These are phyloP conservation scores for Lapara coniferarum DNA, from an alignment of 2,888 invertebrate species.

Conservation along the genomic window DNA sequence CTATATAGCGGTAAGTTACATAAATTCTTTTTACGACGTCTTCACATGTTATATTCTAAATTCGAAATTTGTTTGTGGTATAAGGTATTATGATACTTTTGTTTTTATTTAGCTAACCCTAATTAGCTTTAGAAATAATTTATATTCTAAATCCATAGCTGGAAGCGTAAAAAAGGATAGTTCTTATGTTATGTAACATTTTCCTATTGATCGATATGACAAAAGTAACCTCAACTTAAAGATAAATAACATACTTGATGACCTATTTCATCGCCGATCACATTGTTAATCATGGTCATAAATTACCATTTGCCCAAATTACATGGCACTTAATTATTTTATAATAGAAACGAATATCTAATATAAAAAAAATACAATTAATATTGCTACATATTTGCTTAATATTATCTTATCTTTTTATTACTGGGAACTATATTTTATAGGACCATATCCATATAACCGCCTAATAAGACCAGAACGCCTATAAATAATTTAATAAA, in stretches of 20 bases:
- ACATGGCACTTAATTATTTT: too few relatives aligned
- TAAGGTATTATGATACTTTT: background rate
- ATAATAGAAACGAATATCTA: too few relatives aligned
- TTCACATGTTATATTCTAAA: conserved; percentile 35
- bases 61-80: conserved; percentile 31
- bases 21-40: conserved; percentile 3
- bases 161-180: background rate
- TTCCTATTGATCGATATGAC: conserved; percentile 50
- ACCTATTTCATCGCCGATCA: background rate
- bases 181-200: conserved; percentile 64
- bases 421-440: too few relatives aligned
- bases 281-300: conserved; percentile 11
- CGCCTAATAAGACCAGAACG: too few relatives aligned
- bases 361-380: too few relatives aligned
- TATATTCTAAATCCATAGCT: background rate
- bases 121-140: background rate
- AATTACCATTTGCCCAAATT: too few relatives aligned
- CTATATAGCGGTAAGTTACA: conserved; percentile 23
- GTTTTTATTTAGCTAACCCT: background rate
- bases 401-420: too few relatives aligned
- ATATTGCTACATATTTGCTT: too few relatives aligned
- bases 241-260: conserved; percentile 1
- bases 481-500: too few relatives aligned
- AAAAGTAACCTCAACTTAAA: conserved; percentile 47
- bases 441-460: too few relatives aligned